Conservation (phyloP, 1,140 invertebrate species). For the Psilanteris sp. region DNA sequence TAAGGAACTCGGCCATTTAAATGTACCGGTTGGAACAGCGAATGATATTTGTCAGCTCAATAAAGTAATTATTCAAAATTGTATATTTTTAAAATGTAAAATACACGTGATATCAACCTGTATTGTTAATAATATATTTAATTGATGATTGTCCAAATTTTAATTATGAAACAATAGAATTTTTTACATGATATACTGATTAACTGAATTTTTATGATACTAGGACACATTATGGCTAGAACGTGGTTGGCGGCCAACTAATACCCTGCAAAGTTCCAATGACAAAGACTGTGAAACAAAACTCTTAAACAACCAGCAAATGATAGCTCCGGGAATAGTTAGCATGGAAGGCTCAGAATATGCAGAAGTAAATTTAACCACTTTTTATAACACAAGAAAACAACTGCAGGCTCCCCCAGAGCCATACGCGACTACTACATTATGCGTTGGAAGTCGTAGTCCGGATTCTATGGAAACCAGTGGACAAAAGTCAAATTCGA, state of each 20-base stretch:
- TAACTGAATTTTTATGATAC: constrained; percentile 11
- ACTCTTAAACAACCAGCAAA: constrained; percentile 82
- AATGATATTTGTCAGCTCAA: constrained; percentile 83
- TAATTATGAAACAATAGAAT: too few relatives aligned
- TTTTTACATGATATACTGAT: too few relatives aligned
- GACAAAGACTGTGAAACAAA: constrained; percentile 85
- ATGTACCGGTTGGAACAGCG: constrained; percentile 84
- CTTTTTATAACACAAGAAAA: constrained; percentile 87
- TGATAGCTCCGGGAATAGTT: constrained; percentile 78
- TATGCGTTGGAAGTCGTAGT: constrained; percentile 80
- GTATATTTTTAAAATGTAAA: too few relatives aligned
- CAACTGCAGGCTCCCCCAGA: constrained; percentile 85
- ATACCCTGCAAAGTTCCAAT: constrained; percentile 77
- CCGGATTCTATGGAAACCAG: constrained; percentile 79
- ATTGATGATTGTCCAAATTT: too few relatives aligned
- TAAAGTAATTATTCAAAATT: too few relatives aligned
- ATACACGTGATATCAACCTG: too few relatives aligned
- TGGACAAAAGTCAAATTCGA: constrained; percentile 78
- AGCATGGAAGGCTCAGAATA: constrained; percentile 84
- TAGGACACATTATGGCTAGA: constrained; percentile 87
- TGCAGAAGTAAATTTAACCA: constrained; percentile 89
- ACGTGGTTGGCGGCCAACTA: constrained; percentile 85
- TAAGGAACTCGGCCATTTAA: constrained; percentile 84
- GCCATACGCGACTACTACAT: constrained; percentile 91
- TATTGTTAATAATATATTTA: too few relatives aligned